Evolutionary conservation across 2,888 invertebrate species (phyloP).

Genomic region (Lapara coniferarum): DNA sequence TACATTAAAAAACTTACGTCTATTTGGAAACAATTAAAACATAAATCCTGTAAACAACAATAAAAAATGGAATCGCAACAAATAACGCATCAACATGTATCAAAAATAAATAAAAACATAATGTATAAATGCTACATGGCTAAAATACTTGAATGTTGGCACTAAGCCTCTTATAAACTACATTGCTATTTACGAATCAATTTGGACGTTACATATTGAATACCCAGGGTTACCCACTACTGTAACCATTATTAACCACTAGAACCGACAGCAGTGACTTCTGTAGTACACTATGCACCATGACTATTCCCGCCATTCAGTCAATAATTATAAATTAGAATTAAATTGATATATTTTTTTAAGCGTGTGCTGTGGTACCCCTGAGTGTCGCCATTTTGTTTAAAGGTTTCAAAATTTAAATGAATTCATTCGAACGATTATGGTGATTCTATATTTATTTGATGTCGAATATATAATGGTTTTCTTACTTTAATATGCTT

Average conservation of each 20-base stretch:
- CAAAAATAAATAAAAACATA: constrained; percentile 18
- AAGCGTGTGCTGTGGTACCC: not conserved
- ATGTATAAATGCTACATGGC: constrained; percentile 4
- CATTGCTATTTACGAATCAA: constrained; percentile 8
- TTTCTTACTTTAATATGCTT: not conserved
- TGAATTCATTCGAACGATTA: not conserved
- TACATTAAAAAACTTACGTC: not conserved
- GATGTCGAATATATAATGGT: not conserved
- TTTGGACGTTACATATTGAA: constrained; percentile 16
- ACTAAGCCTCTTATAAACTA: constrained; percentile 18
- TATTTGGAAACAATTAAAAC: constrained; percentile 12
- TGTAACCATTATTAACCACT: not conserved
- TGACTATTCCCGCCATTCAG: not conserved
- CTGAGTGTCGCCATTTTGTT: not conserved
- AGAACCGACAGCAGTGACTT: not conserved
- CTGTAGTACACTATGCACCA: not conserved
- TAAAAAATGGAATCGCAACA: constrained; percentile 5
- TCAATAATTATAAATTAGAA: too few relatives aligned
- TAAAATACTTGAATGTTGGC: constrained; percentile 20
- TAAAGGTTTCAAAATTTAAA: not conserved
- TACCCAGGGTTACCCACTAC: constrained; percentile 6
- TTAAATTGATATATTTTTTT: not conserved
- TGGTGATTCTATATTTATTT: not conserved
- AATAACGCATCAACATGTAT: constrained; percentile 3
- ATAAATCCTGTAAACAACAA: constrained; percentile 25